Conservation (phyloP, 2,888 invertebrate species). For the Ctenicera cuprea region DNA sequence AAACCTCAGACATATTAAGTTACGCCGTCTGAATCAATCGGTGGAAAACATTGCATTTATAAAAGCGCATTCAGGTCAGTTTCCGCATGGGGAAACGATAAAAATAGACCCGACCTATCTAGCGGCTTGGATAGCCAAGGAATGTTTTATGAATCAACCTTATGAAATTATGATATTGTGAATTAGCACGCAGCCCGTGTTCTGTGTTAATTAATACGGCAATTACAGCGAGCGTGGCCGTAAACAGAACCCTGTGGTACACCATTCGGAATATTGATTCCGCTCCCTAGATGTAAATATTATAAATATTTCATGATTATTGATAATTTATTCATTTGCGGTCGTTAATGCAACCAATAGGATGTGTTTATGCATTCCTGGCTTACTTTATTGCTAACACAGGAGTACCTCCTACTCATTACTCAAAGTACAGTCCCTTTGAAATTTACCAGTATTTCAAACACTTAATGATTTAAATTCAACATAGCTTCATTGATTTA, state of each 20-base stretch:
- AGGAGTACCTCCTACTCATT: not conserved
- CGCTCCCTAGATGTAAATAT: constrained; percentile 54
- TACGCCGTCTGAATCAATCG: not conserved
- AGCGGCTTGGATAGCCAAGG: constrained; percentile 35
- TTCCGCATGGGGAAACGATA: constrained; percentile 35
- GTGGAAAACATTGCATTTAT: constrained; percentile 29
- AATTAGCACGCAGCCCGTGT: constrained; percentile 67
- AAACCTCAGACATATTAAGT: constrained; percentile 10
- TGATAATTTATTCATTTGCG: constrained; percentile 39
- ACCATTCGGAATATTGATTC: constrained; percentile 59
- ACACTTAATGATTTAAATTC: no score
- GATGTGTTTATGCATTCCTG: not conserved
- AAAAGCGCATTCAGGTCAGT: constrained; percentile 26
- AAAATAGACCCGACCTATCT: constrained; percentile 44
- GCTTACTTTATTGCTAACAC: not conserved
- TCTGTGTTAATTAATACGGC: constrained; percentile 66
- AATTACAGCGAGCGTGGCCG: constrained; percentile 62
- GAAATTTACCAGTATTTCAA: no score
- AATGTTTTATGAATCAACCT: constrained; percentile 48
- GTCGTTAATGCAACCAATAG: not conserved
- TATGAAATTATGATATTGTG: constrained; percentile 67
- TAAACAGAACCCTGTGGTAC: constrained; percentile 61
- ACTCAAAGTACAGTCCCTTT: not conserved
- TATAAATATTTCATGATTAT: constrained; percentile 48
- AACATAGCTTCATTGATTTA: no score